Evolutionary conservation across 2,888 invertebrate species (phyloP), one percentile per base, ranked within the genome.

Genomic region (Eudasyphora cyanicolor): DNA sequence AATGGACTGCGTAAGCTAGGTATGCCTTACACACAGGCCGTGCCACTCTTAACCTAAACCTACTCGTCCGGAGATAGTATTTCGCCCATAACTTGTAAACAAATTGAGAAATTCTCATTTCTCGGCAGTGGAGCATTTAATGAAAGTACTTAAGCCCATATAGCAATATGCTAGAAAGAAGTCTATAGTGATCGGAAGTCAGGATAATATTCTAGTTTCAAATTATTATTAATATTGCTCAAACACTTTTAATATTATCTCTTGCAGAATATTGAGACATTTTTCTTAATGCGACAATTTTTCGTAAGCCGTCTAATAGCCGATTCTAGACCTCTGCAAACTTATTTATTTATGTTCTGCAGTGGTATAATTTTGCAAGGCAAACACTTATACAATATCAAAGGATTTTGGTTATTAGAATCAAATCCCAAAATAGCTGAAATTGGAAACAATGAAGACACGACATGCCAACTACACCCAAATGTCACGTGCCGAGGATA

Each of bases 311-410:
- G 76, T 29, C 19, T 79, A 2, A 67, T 90, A 7, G 80, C 73
- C 4, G 67, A 84, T 3, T 90, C 89, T 0, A 76, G 75, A 60
- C 1, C 69, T 0, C 10, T 88, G 3, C 88, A 89, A 79, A 88
- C 89, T 5, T 64, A 87, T 10, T 2, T 90, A 14, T 91, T 91
- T 74, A 91, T 91, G 91, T 64, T 71, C 19, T 88, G 87, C 79
- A 91, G 90, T 62, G 79, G 87, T 0, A 42, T 89, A 17, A 87
- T 91, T 10, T 57, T 91, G 57, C 86, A 89, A 62, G 86, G 87
- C 27, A 87, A 87, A 17, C 86, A 86, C 10, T 70, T 60, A 0
- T 60, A 83, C 19, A 82, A 81, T 14, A 77, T 83, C 21, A 85
- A 85, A 12, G 87, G 87, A 14, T 89, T 90, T 75, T 91, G 91